Conservation (phyloP, 2,113 vertebrate species). For the Nestor notabilis region DNA sequence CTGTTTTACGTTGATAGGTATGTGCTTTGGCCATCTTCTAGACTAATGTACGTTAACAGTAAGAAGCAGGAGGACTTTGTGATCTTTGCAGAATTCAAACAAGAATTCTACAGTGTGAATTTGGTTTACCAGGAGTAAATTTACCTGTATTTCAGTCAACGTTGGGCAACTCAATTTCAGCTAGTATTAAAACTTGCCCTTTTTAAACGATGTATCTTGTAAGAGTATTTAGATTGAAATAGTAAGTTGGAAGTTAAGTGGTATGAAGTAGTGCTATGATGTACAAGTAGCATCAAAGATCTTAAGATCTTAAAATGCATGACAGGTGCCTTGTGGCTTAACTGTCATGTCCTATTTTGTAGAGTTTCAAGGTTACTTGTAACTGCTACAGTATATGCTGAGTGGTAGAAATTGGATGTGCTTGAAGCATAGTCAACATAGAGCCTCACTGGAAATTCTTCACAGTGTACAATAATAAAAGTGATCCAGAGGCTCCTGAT, state of each 20-base stretch:
- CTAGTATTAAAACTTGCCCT: background rate
- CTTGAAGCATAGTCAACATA: background rate
- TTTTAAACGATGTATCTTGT: rapidly evolving
- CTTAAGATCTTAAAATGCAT: background rate
- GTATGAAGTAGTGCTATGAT: background rate
- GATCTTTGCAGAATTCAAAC: background rate
- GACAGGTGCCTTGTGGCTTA: conserved; percentile 63
- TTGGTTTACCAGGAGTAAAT: background rate
- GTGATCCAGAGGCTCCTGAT: background rate
- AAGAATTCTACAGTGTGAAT: background rate
- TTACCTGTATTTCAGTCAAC: background rate
- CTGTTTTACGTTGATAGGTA: background rate
- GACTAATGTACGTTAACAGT: background rate
- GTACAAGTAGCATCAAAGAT: background rate
- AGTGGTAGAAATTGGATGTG: background rate
- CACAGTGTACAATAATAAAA: background rate
- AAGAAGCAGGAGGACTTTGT: background rate
- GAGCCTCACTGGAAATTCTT: background rate
- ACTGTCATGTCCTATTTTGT: conserved; percentile 25
- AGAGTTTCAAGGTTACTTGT: background rate
- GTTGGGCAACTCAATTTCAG: background rate
- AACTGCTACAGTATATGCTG: background rate
- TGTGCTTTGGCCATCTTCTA: background rate
- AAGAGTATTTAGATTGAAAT: background rate
- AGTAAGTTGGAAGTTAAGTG: background rate